Base-by-base conservation (phyloP, 1,140 invertebrate genomes). In the Eumeta japonica region DNA sequence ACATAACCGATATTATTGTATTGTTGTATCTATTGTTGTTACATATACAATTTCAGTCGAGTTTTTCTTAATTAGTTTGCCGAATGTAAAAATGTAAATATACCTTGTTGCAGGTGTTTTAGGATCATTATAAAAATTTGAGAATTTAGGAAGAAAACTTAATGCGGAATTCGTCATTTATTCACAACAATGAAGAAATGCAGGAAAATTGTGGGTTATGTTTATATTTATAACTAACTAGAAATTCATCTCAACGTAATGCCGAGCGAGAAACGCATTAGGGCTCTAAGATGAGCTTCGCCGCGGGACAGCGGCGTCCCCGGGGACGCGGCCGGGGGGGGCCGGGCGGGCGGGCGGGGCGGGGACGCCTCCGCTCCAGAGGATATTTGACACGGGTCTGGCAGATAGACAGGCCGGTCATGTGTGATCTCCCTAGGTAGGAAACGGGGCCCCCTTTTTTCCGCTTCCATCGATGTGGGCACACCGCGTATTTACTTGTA, bases 351-450 rank as follows among this genome's bases (percentile, higher is more conserved):
- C 51, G 35, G 40, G 20, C 7, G n/a, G 29, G 5, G 56, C 55
- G 58, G 62, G 64, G 65, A 56, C 62, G 62, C 59, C 60, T 68
- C 58, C 66, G 70, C 70, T 74, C 59, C 63, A 72, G 62, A 70
- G 70, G 62, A 70, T 74, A 74, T 74, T 74, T 74, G 66, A 74
- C 70, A 74, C 60, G 70, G 70, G 70, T 74, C 66, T 74, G 66
- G 70, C 70, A 71, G 65, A 73, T 73, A 73, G 68, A 74, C 70
- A 71, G 63, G 50, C 66, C 65, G 65, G 66, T 71, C 70, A 70
- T 74, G 70, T 74, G 70, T 71, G 70, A 71, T 71, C 61, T 58
- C 59, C 58, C 49, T 55, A 10, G 53, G 34, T 41, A 57, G 62
- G 64, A 65, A 74, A 74, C 64, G 58, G 62, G 28, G 20, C 59